These are phyloP conservation scores for Myocastor coypus DNA, from an alignment of 2,113 vertebrate species.

Conservation along the genomic window DNA sequence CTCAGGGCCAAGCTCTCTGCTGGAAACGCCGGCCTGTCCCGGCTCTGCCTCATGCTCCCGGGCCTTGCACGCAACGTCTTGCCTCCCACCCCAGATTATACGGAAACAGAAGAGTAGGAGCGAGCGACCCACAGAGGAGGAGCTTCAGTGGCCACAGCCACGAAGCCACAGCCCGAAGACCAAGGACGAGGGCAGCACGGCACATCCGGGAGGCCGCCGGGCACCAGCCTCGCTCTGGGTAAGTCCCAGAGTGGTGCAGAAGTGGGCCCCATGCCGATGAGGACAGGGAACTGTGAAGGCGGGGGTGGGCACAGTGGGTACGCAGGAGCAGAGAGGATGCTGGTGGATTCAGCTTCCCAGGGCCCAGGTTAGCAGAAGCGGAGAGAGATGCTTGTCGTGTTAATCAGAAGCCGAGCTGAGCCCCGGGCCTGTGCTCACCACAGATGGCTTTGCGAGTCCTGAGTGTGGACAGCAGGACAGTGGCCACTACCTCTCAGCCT, in stretches of 20 bases:
- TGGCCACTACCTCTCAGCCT: neutral
- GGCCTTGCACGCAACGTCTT: neutral
- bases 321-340: neutral
- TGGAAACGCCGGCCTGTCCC: neutral
- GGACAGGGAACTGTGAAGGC: neutral
- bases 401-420: fast-evolving
- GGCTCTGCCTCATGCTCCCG: fast-evolving
- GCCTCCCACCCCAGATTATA: conserved; percentile 90
- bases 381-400: neutral
- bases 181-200: conserved; percentile 79
- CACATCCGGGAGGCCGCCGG: conserved; percentile 80
- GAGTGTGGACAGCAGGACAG: neutral
- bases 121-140: conserved; percentile 90
- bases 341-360: neutral
- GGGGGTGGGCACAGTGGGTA: too few species aligned
- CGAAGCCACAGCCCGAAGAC: conserved; percentile 84
- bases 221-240: conserved; percentile 91
- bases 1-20: neutral
- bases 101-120: conserved; percentile 91
- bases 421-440: neutral
- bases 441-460: neutral
- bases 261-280: neutral
- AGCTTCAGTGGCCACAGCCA: conserved; percentile 89
- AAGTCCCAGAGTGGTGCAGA: conserved; percentile 76
- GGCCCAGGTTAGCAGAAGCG: neutral